Conservation (phyloP, 2,113 vertebrate genomes). For the Mungos mungo region DNA sequence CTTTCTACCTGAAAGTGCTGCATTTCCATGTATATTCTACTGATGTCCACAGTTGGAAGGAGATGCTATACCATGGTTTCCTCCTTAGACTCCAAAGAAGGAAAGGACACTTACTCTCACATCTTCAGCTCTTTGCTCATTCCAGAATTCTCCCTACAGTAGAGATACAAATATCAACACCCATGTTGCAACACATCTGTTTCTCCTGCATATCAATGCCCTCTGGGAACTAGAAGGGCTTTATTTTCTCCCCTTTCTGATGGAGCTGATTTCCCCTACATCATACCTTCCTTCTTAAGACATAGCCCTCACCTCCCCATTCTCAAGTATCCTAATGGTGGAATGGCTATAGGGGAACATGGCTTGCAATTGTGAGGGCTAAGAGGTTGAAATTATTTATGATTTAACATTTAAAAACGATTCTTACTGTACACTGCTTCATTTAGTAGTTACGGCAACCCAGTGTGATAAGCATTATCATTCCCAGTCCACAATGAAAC, state of each 20-base stretch:
- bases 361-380: not conserved
- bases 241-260: not conserved
- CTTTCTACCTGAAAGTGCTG: not conserved
- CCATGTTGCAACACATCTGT: too few species aligned
- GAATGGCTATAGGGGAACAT: not conserved
- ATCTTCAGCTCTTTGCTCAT: not conserved
- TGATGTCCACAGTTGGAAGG: accelerated
- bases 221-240: not conserved
- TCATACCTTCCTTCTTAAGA: not conserved
- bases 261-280: not conserved
- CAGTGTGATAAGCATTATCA: not conserved
- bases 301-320: not conserved
- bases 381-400: not conserved
- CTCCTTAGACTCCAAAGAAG: not conserved
- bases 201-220: not conserved
- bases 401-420: not conserved
- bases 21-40: not conserved
- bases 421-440: not conserved
- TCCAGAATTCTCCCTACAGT: not conserved
- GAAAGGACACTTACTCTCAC: too few species aligned
- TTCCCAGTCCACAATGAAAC: not conserved
- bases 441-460: not conserved
- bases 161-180: not conserved
- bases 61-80: not conserved
- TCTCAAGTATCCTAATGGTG: not conserved